These are phyloP conservation scores for Crossocerus cetratus DNA, from an alignment of 2,888 invertebrate genomes.

Conservation along the genomic window DNA sequence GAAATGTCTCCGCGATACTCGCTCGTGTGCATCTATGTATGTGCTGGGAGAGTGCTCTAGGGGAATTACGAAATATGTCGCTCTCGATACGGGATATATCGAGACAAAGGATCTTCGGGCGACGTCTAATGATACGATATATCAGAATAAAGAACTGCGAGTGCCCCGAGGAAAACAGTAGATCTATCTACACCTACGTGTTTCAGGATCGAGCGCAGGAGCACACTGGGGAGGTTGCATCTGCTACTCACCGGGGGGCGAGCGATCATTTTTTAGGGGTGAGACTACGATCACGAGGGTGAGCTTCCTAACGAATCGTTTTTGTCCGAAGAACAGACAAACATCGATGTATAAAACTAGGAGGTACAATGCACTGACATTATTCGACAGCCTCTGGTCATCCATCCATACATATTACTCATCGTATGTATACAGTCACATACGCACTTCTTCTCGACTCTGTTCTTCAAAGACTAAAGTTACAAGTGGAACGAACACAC, in stretches of 20 bases:
- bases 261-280: conserved; percentile 73
- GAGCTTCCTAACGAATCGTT: conserved; percentile 62
- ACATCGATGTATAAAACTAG: conserved; percentile 46
- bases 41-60: too few species aligned
- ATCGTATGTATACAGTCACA: neutral
- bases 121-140: conserved; percentile 47
- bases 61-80: neutral
- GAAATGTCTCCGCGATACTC: too few species aligned
- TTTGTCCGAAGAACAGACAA: conserved; percentile 50
- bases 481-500: neutral
- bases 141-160: conserved; percentile 30
- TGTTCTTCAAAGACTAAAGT: neutral
- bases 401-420: neutral
- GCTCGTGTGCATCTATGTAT: too few species aligned
- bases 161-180: conserved; percentile 20
- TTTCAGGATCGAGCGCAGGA: conserved; percentile 23
- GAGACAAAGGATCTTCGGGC: conserved; percentile 31
- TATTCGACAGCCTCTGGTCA: neutral
- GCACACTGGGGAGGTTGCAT: conserved; percentile 68
- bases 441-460: neutral
- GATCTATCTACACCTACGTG: conserved; percentile 47
- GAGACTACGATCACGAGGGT: conserved; percentile 57
- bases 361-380: conserved; percentile 16
- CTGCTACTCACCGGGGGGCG: conserved; percentile 73
- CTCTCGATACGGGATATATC: conserved; percentile 17